These are phyloP conservation scores for Diorhabda elongata DNA, from an alignment of 1,140 invertebrate species.

Conservation along the genomic window DNA sequence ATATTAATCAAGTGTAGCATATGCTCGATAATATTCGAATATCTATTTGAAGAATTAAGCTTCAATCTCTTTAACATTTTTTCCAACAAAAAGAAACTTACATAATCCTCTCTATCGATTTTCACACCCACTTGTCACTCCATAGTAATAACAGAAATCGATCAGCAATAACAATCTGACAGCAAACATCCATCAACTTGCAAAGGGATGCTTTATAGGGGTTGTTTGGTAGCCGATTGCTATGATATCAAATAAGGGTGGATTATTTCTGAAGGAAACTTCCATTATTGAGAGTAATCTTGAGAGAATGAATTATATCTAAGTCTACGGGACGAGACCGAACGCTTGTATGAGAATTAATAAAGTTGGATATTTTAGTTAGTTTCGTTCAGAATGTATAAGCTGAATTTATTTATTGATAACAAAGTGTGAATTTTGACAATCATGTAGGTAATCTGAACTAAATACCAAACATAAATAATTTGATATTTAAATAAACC, in stretches of 20 bases:
- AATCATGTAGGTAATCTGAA: too few species aligned
- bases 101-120: conserved; percentile 16
- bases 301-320: conserved; percentile 8
- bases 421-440: too few species aligned
- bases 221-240: conserved; percentile 18
- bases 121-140: conserved; percentile 35
- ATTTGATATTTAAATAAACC: too few species aligned
- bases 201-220: conserved; percentile 16
- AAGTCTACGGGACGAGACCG: background rate
- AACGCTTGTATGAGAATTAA: background rate
- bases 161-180: conserved; percentile 38
- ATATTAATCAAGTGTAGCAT: too few species aligned
- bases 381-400: too few species aligned
- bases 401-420: too few species aligned
- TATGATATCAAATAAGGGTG: conserved; percentile 24
- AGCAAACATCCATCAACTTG: conserved; percentile 27
- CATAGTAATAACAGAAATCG: conserved; percentile 38
- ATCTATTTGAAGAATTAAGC: too few species aligned
- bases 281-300: conserved; percentile 18
- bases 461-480: too few species aligned
- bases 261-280: conserved; percentile 22
- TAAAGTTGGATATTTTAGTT: background rate
- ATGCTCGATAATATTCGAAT: too few species aligned
- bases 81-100: background rate
- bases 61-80: background rate